Conservation (phyloP, 2,113 vertebrate genomes). For the Entelurus aequoreus region DNA sequence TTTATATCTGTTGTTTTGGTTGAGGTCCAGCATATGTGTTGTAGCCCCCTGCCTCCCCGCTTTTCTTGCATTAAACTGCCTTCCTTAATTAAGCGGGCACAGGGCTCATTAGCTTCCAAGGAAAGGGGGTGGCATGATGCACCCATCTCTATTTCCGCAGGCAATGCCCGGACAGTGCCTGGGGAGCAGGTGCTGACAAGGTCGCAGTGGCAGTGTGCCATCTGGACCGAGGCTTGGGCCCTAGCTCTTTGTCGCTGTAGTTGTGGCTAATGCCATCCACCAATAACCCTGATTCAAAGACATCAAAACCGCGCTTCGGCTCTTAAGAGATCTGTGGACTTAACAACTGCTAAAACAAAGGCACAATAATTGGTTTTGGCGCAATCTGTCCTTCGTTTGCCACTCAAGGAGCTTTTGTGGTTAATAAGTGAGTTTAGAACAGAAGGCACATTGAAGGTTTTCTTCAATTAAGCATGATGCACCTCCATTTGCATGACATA, state of each 20-base stretch:
- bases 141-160: conserved; percentile 65
- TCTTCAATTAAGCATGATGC: conserved; percentile 51
- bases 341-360: conserved; percentile 74
- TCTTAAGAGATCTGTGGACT: conserved; percentile 70
- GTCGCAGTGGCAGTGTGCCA: conserved; percentile 72
- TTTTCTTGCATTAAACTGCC: conserved; percentile 63
- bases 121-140: conserved; percentile 61
- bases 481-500: conserved; percentile 58
- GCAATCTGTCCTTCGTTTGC: conserved; percentile 72
- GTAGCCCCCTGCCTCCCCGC: conserved; percentile 16
- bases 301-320: conserved; percentile 68
- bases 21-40: conserved; percentile 63
- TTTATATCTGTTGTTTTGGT: conserved; percentile 71
- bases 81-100: conserved; percentile 71
- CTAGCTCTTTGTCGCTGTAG: conserved; percentile 63
- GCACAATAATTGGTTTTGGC: conserved; percentile 75
- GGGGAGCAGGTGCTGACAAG: conserved; percentile 78
- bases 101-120: conserved; percentile 69
- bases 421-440: conserved; percentile 61
- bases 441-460: conserved; percentile 66
- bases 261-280: conserved; percentile 64
- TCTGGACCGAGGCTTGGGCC: conserved; percentile 65
- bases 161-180: conserved; percentile 73
- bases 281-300: conserved; percentile 67
- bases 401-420: conserved; percentile 64